Conservation (phyloP, 2,888 invertebrate species). For the Epinotia demarniana region DNA sequence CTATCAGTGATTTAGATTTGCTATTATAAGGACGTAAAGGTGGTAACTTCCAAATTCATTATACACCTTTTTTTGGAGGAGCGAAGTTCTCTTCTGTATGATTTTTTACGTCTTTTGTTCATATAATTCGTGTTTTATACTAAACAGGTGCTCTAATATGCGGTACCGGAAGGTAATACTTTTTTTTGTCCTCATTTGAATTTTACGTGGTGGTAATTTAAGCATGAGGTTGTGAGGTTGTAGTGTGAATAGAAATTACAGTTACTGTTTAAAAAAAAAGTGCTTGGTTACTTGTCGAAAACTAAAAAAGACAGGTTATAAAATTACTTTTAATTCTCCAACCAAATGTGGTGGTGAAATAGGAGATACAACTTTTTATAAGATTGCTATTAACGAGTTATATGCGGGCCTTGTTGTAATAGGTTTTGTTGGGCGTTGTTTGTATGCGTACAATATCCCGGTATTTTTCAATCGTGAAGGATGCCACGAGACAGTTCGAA, state of each 20-base stretch:
- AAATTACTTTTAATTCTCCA: neutral
- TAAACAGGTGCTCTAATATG: conserved; percentile 26
- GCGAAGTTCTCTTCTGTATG: neutral
- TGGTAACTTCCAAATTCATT: neutral
- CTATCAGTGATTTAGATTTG: conserved; percentile 7
- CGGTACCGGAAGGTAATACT: conserved; percentile 30
- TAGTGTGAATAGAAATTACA: conserved; percentile 1
- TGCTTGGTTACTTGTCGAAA: neutral
- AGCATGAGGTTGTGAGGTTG: conserved; percentile 20
- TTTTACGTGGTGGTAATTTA: conserved; percentile 27
- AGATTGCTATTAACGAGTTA: too few relatives aligned
- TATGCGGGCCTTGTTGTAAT: too few relatives aligned
- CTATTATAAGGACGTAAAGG: conserved; percentile 8
- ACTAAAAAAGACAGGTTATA: neutral
- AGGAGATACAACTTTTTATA: too few relatives aligned
- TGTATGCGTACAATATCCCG: neutral
- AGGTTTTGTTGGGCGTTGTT: too few relatives aligned
- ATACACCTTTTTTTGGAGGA: neutral
- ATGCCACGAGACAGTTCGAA: neutral
- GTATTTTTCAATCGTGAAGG: neutral
- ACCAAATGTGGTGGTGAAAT: neutral
- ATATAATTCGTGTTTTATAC: conserved; percentile 14
- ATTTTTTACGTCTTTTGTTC: neutral
- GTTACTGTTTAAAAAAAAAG: neutral
- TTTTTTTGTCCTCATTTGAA: conserved; percentile 19